phyloP scores from a whole-genome alignment of 2,797 vertebrate species.

The Anguilla obscura region DNA sequence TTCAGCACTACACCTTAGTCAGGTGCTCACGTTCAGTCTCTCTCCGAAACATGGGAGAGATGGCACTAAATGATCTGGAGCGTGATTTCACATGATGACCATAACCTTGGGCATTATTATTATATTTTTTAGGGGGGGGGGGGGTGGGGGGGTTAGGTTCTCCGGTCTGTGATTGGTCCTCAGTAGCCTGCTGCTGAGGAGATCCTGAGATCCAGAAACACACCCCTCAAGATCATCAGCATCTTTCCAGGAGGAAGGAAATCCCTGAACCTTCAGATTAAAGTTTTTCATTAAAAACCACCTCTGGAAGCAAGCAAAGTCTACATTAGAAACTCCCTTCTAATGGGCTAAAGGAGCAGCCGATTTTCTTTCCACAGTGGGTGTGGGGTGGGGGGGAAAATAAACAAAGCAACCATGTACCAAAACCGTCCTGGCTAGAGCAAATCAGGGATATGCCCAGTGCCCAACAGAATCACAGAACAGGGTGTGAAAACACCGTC shows the following conservation, averaged over 20 bases:
- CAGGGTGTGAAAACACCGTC: not conserved
- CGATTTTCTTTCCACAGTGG: conserved; percentile 44
- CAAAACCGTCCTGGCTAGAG: conserved; percentile 26
- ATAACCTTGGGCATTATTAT: not conserved
- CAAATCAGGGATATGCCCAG: not conserved
- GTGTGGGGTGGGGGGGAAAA: conserved; percentile 27
- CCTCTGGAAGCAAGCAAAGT: conserved; percentile 62
- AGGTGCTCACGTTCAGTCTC: not conserved
- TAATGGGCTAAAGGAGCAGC: conserved; percentile 54
- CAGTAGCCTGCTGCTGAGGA: not conserved
- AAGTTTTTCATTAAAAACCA: conserved; percentile 66
- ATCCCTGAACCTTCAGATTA: conserved; percentile 47
- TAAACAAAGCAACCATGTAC: not conserved
- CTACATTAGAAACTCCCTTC: conserved; percentile 62
- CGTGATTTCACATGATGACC: not conserved
- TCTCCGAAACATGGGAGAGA: not conserved
- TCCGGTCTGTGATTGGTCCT: not conserved
- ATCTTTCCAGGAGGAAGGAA: not conserved
- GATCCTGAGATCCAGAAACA: not conserved
- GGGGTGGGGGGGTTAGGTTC: not conserved
- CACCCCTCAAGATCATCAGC: conserved; percentile 43
- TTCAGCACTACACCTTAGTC: not conserved
- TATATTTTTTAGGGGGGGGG: no score
- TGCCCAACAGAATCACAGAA: not conserved
- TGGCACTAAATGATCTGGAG: not conserved